Evolutionary conservation across 2,797 vertebrate genomes (phyloP).

Genomic region (Acanthopagrus latus): DNA sequence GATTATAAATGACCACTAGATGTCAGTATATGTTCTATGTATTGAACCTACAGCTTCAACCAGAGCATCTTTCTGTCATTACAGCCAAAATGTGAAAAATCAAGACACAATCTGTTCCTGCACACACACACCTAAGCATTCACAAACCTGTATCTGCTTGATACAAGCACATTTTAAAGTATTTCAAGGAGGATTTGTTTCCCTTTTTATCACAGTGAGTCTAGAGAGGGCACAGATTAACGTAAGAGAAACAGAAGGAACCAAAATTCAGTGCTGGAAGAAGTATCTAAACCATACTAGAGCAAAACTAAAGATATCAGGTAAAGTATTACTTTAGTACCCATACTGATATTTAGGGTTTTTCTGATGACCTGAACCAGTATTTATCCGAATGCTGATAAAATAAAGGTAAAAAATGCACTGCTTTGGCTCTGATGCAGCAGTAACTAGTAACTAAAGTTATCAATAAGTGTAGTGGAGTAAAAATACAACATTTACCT

Average conservation of each 20-base stretch:
- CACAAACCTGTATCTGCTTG: neutral
- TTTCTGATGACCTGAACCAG: no score
- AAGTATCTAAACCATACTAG: no score
- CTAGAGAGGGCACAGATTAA: neutral
- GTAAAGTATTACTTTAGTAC: no score
- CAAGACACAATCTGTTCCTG: neutral
- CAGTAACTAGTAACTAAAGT: no score
- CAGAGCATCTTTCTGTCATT: neutral
- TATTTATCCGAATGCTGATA: no score
- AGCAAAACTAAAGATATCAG: no score
- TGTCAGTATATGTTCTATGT: constrained; percentile 42
- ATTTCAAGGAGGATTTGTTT: neutral
- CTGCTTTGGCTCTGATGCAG: no score
- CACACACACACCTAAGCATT: neutral
- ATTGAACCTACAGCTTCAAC: neutral
- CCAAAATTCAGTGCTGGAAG: neutral
- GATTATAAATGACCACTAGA: constrained; percentile 49
- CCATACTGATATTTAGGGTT: no score
- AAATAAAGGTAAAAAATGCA: no score
- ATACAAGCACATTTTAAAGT: neutral
- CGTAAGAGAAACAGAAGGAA: neutral
- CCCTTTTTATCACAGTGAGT: neutral
- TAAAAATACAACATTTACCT: no score
- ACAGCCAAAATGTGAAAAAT: neutral
- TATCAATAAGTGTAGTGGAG: no score